Evolutionary conservation across 2,888 invertebrate species (phyloP).

Genomic region (Linyphia triangularis): DNA sequence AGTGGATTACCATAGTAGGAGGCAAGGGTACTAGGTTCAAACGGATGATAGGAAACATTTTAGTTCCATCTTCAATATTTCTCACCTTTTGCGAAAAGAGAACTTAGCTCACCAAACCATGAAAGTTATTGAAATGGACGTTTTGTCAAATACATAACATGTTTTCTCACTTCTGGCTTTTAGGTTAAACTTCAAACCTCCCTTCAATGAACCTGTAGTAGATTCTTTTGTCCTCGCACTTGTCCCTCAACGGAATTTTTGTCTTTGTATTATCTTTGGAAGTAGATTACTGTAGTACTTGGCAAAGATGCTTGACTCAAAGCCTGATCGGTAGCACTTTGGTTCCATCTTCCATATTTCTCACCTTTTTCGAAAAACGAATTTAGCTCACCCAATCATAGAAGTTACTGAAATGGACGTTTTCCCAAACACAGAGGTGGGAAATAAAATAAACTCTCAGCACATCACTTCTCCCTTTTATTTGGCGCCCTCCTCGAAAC

Average conservation of each 20-base stretch:
- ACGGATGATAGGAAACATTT: too few relatives aligned
- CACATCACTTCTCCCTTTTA: background rate
- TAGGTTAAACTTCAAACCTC: background rate
- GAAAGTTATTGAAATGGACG: too few relatives aligned
- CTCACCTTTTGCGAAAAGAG: too few relatives aligned
- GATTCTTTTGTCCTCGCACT: background rate
- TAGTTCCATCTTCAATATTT: too few relatives aligned
- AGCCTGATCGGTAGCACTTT: background rate
- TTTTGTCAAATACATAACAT: too few relatives aligned
- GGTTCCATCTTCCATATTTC: background rate
- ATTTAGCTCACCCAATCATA: conserved; percentile 51
- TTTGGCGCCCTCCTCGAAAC: conserved; percentile 18
- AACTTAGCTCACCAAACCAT: too few relatives aligned
- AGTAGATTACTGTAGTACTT: conserved; percentile 13
- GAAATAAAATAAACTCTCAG: conserved; percentile 45
- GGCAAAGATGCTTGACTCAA: background rate
- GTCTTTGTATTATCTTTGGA: conserved; percentile 28
- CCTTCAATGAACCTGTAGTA: conserved; percentile 4
- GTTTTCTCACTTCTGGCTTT: background rate
- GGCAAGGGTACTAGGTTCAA: too few relatives aligned
- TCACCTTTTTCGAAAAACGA: conserved; percentile 17
- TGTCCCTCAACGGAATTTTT: background rate
- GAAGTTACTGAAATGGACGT: conserved; percentile 36
- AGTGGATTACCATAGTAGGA: too few relatives aligned
- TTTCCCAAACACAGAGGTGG: background rate